phyloP scores from a whole-genome alignment of 2,888 invertebrate genomes.

The Tortricodes alternella region DNA sequence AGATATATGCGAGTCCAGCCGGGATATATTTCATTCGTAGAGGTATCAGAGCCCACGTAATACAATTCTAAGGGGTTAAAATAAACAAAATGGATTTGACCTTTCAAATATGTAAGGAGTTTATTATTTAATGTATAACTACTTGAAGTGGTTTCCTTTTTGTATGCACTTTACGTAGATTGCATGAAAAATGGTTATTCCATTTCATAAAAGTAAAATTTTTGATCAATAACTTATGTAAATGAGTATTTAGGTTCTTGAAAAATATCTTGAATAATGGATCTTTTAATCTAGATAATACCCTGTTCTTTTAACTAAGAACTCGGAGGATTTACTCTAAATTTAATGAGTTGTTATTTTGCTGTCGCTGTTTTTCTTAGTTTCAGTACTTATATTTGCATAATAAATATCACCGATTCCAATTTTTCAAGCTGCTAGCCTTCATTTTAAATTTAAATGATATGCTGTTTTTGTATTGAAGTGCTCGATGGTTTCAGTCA shows the following conservation, averaged over 20 bases:
- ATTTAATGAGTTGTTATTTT: conserved; percentile 35
- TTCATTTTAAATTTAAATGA: conserved; percentile 44
- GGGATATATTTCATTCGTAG: conserved; percentile 12
- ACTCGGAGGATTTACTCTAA: not conserved
- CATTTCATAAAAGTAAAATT: too few relatives aligned
- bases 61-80: not conserved
- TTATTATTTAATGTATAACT: not conserved
- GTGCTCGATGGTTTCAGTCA: conserved; percentile 38
- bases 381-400: conserved; percentile 40
- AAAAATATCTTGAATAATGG: too few relatives aligned
- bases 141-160: too few relatives aligned
- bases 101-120: conserved; percentile 1
- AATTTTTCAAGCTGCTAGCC: conserved; percentile 34
- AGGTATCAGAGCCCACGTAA: conserved; percentile 3
- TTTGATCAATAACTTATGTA: too few relatives aligned
- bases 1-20: conserved; percentile 16
- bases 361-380: conserved; percentile 39
- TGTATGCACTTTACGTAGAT: too few relatives aligned
- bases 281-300: not conserved
- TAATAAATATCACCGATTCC: conserved; percentile 46
- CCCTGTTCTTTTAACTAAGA: not conserved
- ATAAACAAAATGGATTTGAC: not conserved
- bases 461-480: conserved; percentile 30
- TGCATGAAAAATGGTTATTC: too few relatives aligned
- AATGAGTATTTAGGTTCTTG: too few relatives aligned